Evolutionary conservation across 2,888 invertebrate species (phyloP).

Genomic region (Napeogenes sylphis): DNA sequence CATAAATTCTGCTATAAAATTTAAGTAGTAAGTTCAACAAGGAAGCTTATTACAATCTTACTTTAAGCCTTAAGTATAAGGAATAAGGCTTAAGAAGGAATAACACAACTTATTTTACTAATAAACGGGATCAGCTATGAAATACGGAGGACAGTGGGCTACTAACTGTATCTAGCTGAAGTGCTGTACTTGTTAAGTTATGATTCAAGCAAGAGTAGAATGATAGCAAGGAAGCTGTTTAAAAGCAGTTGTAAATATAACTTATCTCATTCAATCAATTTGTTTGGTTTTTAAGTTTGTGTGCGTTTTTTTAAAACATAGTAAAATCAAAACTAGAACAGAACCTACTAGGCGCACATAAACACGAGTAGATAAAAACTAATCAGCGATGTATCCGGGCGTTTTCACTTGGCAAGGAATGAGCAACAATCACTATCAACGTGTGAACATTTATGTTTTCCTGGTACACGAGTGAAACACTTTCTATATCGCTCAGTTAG

Average conservation of each 20-base stretch:
- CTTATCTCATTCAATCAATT: too few relatives aligned
- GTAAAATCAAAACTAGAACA: not conserved
- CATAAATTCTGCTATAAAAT: too few relatives aligned
- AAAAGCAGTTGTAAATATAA: too few relatives aligned
- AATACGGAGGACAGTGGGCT: slow-evolving; percentile 22
- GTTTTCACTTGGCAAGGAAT: slow-evolving; percentile 61
- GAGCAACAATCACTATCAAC: slow-evolving; percentile 46
- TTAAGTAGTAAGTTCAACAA: too few relatives aligned
- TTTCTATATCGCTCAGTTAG: slow-evolving; percentile 23
- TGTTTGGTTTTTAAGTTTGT: too few relatives aligned
- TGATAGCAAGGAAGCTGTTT: too few relatives aligned
- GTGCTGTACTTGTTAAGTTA: not conserved
- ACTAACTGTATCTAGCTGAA: slow-evolving; percentile 19
- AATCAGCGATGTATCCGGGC: slow-evolving; percentile 61
- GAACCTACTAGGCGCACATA: slow-evolving; percentile 12
- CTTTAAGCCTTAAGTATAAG: slow-evolving; percentile 5
- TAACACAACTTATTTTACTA: slow-evolving; percentile 5
- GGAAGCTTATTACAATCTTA: not conserved
- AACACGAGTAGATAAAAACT: slow-evolving; percentile 51
- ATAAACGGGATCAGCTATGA: slow-evolving; percentile 23
- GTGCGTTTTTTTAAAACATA: not conserved
- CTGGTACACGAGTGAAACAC: slow-evolving; percentile 30
- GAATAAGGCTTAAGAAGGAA: slow-evolving; percentile 3
- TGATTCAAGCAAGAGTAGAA: too few relatives aligned
- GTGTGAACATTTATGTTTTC: slow-evolving; percentile 32